Conservation (phyloP, 37 sponge, comb jelly and placozoan genomes). For the Theonella swinhoei region DNA sequence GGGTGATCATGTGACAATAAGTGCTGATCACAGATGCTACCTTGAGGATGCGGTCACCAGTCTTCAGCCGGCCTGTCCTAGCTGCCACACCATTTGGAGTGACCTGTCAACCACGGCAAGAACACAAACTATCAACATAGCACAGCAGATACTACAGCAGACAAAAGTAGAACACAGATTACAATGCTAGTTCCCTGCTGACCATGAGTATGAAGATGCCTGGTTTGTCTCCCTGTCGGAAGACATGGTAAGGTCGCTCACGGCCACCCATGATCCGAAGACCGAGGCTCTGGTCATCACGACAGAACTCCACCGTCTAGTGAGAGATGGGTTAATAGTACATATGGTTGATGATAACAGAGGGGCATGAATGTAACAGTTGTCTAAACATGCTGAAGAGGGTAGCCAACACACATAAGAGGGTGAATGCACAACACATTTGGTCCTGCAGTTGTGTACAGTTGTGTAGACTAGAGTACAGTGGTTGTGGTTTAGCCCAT, state of each 20-base stretch:
- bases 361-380: background rate
- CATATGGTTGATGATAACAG: background rate
- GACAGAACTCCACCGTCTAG: slow-evolving; percentile 39
- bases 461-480: no score
- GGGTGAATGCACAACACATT: no score
- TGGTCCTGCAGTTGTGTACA: no score
- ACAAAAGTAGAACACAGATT: no score
- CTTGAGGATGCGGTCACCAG: slow-evolving; percentile 55
- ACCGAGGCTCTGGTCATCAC: slow-evolving; percentile 49
- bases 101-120: background rate
- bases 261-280: slow-evolving; percentile 79
- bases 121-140: no score
- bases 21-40: no score
- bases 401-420: no score
- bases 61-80: slow-evolving; percentile 22
- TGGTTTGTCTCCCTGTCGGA: slow-evolving; percentile 79
- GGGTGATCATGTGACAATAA: no score
- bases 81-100: slow-evolving; percentile 55
- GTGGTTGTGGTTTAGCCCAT: no score
- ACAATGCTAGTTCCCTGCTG: no score
- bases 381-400: no score
- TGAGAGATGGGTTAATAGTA: background rate
- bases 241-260: slow-evolving; percentile 77
- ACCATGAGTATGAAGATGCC: slow-evolving; percentile 74
- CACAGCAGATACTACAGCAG: no score